Percentiles rank a stretch among this genome's conserved stretches.
phyloP scores from a whole-genome alignment of 2,888 invertebrate species.

The Drosophila formosana region DNA sequence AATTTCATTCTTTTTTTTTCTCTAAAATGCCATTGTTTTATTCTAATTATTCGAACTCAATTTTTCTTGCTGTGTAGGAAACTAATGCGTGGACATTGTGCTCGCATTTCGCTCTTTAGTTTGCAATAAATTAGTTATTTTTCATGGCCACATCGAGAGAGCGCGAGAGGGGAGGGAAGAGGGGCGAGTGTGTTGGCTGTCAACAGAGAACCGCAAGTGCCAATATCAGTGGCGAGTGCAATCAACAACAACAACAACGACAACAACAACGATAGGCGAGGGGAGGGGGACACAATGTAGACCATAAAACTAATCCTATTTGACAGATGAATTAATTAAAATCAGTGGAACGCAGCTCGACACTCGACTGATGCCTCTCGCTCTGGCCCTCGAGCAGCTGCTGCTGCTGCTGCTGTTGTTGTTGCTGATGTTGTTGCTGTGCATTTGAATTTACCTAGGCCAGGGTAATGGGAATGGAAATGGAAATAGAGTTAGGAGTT shows the following conservation, averaged over 20 bases:
- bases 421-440: conserved; percentile 18
- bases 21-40: no score
- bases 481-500: not conserved
- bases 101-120: conserved; percentile 30
- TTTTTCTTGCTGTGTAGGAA: no score
- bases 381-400: conserved; percentile 11
- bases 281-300: conserved; percentile 59
- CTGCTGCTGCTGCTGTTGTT: conserved; percentile 14
- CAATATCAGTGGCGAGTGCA: conserved; percentile 43
- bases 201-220: conserved; percentile 52
- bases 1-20: no score
- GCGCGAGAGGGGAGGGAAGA: not conserved
- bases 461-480: conserved; percentile 22
- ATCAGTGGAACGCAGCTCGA: conserved; percentile 76
- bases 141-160: conserved; percentile 17
- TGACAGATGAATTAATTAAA: conserved; percentile 84
- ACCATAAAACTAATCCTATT: conserved; percentile 83
- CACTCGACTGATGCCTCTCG: conserved; percentile 1
- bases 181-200: conserved; percentile 23
- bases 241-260: conserved; percentile 23
- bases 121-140: conserved; percentile 59
- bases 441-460: conserved; percentile 70
- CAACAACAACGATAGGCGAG: no score
- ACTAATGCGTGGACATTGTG: conserved; percentile 40
- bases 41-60: no score